phyloP scores from a whole-genome alignment of 2,888 invertebrate species.

The Hartigia nigra region DNA sequence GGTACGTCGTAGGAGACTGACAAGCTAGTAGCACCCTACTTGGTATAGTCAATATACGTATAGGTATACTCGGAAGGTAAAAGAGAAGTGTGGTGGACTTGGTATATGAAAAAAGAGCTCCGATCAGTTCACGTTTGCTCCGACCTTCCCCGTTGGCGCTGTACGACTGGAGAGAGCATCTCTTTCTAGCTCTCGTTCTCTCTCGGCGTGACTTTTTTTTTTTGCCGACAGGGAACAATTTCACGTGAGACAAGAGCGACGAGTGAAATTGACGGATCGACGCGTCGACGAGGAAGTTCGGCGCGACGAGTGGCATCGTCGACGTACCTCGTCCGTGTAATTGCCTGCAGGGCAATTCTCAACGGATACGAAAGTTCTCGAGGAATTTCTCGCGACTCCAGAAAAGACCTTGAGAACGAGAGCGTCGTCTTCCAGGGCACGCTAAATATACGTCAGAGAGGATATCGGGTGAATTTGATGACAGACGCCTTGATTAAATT shows the following conservation, averaged over 20 bases:
- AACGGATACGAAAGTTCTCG: not conserved
- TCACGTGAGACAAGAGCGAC: not conserved
- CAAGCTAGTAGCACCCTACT: not conserved
- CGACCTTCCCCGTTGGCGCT: not conserved
- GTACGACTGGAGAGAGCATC: not conserved
- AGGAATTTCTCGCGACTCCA: not conserved
- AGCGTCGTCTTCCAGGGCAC: not conserved
- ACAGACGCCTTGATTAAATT: not conserved
- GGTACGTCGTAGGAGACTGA: not conserved
- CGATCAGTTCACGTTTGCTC: not conserved
- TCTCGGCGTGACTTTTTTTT: not conserved
- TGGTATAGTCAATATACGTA: not conserved
- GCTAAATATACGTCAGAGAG: not conserved
- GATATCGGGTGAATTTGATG: not conserved
- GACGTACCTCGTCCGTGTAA: not conserved
- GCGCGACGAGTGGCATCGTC: not conserved
- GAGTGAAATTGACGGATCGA: constrained; percentile 22
- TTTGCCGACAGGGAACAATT: not conserved
- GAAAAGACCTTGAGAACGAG: not conserved
- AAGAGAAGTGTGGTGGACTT: not conserved
- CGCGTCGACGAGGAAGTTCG: not conserved
- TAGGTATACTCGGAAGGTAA: not conserved
- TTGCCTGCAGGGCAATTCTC: not conserved
- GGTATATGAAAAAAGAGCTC: not conserved
- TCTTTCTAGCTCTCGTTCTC: not conserved